phyloP scores from a whole-genome alignment of 2,888 invertebrate genomes.

The Galeruca laticollis region DNA sequence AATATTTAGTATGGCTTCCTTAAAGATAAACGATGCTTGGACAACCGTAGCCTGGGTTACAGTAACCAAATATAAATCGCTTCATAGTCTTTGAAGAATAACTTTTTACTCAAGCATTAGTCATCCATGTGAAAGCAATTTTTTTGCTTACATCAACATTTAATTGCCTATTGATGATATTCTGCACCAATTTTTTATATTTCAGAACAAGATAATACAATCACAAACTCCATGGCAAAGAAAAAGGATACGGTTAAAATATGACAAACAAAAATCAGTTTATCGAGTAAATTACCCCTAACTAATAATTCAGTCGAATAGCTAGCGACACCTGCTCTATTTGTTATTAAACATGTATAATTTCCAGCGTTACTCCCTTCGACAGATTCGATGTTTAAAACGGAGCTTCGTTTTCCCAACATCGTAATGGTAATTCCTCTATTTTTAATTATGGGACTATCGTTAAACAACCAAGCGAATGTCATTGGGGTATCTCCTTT shows the following conservation, averaged over 20 bases:
- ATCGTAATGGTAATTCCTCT: constrained; percentile 67
- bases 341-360: constrained; percentile 80
- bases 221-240: too few relatives aligned
- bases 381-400: constrained; percentile 77
- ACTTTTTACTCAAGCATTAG: too few relatives aligned
- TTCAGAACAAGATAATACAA: too few relatives aligned
- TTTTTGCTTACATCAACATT: too few relatives aligned
- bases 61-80: too few relatives aligned
- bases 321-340: constrained; percentile 69
- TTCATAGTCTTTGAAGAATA: too few relatives aligned
- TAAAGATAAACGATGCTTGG: too few relatives aligned
- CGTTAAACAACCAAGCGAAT: constrained; percentile 80
- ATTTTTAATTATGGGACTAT: constrained; percentile 68
- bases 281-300: constrained; percentile 65
- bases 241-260: too few relatives aligned
- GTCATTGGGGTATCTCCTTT: constrained; percentile 81
- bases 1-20: not conserved
- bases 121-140: too few relatives aligned
- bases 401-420: constrained; percentile 70
- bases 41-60: too few relatives aligned
- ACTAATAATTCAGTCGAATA: constrained; percentile 69
- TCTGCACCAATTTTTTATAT: too few relatives aligned
- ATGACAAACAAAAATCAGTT: not conserved
- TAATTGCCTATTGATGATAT: too few relatives aligned
- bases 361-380: constrained; percentile 80